Conservation (phyloP, 1,140 invertebrate species). For the Drosophila tani region DNA sequence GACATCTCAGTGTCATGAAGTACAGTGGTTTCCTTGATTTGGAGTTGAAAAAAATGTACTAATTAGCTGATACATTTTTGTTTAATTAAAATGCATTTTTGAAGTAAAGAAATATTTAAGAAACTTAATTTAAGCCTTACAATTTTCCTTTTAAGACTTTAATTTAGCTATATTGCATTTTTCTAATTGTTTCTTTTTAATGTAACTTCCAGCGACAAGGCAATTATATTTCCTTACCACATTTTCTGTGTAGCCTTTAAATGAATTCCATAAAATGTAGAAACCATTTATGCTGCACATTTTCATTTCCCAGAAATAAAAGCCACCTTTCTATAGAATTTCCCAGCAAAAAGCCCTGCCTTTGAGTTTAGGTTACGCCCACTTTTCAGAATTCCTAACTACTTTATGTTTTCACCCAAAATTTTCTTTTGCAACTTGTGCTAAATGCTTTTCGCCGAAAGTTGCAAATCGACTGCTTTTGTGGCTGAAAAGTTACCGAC, state of each 20-base stretch:
- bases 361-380: conserved; percentile 10
- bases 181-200: too few species aligned
- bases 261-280: not conserved
- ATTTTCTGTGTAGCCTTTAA: not conserved
- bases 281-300: not conserved
- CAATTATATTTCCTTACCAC: too few species aligned
- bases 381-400: conserved; percentile 13
- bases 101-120: too few species aligned
- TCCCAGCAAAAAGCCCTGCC: not conserved
- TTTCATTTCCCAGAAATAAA: not conserved
- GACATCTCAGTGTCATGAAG: conserved; percentile 48
- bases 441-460: conserved; percentile 15
- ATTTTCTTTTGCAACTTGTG: conserved; percentile 7
- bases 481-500: conserved; percentile 5
- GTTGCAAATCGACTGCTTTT: conserved; percentile 21
- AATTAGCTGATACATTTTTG: not conserved
- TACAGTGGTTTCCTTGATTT: conserved; percentile 13
- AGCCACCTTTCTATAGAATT: not conserved
- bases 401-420: conserved; percentile 12
- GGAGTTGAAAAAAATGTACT: not conserved
- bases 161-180: too few species aligned
- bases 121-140: too few species aligned
- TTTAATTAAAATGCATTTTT: not conserved
- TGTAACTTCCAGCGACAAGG: too few species aligned
- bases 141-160: too few species aligned